Conservation (phyloP, 1,140 invertebrate genomes). For the Aporrectodea caliginosa region DNA sequence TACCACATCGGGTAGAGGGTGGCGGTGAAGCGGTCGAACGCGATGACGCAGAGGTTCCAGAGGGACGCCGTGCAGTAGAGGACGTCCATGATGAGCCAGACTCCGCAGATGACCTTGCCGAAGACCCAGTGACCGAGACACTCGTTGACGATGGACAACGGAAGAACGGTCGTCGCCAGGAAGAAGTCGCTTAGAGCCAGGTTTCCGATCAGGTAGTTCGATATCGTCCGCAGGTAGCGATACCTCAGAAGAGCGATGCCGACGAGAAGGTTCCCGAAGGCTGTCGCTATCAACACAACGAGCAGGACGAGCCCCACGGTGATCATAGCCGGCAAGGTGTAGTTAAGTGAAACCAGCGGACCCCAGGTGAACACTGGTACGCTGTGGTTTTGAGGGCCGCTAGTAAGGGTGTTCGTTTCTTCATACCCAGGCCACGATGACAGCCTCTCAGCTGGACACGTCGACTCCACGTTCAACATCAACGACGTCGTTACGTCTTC, state of each 20-base stretch:
- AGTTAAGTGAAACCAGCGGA: conserved; percentile 26
- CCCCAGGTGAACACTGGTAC: no score
- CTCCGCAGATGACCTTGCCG: conserved; percentile 35
- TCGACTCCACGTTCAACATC: no score
- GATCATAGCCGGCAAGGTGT: conserved; percentile 22
- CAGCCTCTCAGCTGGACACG: no score
- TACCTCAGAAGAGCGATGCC: conserved; percentile 48
- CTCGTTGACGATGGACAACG: conserved; percentile 52
- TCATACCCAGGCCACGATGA: no score
- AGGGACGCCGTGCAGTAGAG: conserved; percentile 55
- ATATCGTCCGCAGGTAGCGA: conserved; percentile 50
- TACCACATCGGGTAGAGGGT: conserved; percentile 55
- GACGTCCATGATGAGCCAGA: conserved; percentile 43
- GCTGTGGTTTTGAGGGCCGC: no score
- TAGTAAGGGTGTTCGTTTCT: no score
- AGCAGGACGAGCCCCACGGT: conserved; percentile 43
- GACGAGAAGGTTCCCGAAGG: conserved; percentile 53
- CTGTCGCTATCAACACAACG: conserved; percentile 50
- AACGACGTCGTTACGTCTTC: no score
- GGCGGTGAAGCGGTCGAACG: no score
- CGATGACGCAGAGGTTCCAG: no score
- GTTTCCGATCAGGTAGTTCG: no score
- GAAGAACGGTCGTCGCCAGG: conserved; percentile 52
- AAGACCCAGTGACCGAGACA: conserved; percentile 56
- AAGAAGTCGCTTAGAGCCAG: conserved; percentile 54